Percentiles rank a stretch among this genome's conserved stretches.
phyloP scores from a whole-genome alignment of 2,888 invertebrate species.

The Pyrochroa serraticornis region DNA sequence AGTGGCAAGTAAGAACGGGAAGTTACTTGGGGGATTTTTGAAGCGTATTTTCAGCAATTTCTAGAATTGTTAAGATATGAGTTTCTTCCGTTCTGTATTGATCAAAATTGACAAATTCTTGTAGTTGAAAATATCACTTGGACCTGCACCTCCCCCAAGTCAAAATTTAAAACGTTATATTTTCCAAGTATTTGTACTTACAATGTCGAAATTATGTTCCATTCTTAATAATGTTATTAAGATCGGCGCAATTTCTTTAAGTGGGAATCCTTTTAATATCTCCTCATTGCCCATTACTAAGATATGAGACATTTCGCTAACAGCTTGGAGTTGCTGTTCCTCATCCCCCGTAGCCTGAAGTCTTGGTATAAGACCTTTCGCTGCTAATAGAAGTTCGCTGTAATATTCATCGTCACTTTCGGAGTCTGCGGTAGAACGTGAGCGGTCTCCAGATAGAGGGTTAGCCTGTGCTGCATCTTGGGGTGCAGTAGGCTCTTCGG shows the following conservation, averaged over 20 bases:
- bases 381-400: conserved; percentile 94
- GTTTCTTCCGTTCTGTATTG: no score
- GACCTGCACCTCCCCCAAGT: no score
- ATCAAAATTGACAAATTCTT: no score
- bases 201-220: conserved; percentile 99
- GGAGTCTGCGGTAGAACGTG: conserved; percentile 64
- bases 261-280: conserved; percentile 95
- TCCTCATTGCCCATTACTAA: conserved; percentile 99
- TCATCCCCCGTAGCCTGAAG: conserved; percentile 94
- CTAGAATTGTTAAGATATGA: no score
- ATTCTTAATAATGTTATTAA: conserved; percentile 90
- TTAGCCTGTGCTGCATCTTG: conserved; percentile 56
- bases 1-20: no score
- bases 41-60: no score
- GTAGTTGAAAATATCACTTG: no score
- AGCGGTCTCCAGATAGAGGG: conserved; percentile 51
- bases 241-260: conserved; percentile 96
- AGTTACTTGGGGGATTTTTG: no score
- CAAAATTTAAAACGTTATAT: no score
- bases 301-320: conserved; percentile 98
- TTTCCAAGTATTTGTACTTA: no score
- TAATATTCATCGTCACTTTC: conserved; percentile 92
- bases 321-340: conserved; percentile 94
- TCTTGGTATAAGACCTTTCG: conserved; percentile 88
- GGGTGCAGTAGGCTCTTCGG: conserved; percentile 56